Evolutionary conservation across 2,113 vertebrate species (phyloP).

Genomic region (Anoura caudifer): DNA sequence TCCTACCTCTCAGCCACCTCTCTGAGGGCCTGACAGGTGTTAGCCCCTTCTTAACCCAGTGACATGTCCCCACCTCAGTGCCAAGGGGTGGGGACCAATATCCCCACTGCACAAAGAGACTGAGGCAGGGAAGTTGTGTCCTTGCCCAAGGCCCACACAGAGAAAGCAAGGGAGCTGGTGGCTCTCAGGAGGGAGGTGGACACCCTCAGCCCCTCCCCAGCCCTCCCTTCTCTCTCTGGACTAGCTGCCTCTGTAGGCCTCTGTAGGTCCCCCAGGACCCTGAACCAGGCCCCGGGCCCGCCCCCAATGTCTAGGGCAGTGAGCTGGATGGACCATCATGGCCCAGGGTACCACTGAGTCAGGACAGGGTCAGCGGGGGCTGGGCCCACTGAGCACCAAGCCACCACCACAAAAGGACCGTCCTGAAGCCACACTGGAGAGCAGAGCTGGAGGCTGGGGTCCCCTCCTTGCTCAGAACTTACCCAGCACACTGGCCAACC

Average conservation of each 20-base stretch:
- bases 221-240: neutral
- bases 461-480: neutral
- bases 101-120: neutral
- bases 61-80: neutral
- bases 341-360: accelerated
- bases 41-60: neutral
- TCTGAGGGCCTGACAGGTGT: neutral
- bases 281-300: too few relatives aligned
- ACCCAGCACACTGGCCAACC: neutral
- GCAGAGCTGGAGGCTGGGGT: neutral
- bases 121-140: neutral
- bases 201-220: too few relatives aligned
- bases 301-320: too few relatives aligned
- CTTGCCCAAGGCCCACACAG: neutral
- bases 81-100: neutral
- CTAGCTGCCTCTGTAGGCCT: accelerated
- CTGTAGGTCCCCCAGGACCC: neutral
- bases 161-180: neutral
- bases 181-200: neutral
- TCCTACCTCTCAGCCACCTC: neutral
- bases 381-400: neutral
- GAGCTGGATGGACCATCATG: neutral
- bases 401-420: neutral
- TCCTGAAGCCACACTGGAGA: neutral
- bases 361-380: neutral